These are phyloP conservation scores for Rhimphoctona megacephalus DNA, from an alignment of 2,888 invertebrate species.

Conservation along the genomic window DNA sequence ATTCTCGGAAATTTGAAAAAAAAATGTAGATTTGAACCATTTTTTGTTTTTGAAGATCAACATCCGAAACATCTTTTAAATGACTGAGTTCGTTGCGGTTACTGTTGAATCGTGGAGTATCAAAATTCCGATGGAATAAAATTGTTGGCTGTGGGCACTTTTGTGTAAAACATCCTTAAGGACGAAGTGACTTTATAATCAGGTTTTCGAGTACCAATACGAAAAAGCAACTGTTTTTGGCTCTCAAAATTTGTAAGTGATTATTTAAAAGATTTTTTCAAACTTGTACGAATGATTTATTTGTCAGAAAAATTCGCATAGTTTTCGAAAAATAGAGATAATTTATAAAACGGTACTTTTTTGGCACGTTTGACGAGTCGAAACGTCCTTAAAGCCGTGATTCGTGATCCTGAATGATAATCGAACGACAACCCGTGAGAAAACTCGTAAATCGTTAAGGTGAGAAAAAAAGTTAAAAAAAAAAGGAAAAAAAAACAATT, in stretches of 20 bases:
- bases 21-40: background rate
- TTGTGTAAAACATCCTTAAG: background rate
- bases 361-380: background rate
- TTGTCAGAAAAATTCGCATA: background rate
- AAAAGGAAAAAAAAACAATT: conserved; percentile 42
- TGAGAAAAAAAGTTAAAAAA: conserved; percentile 42
- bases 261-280: background rate
- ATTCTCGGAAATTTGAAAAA: background rate
- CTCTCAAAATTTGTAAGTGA: background rate
- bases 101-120: background rate
- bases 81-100: background rate
- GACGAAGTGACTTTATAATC: background rate
- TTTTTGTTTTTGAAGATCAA: background rate
- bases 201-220: background rate
- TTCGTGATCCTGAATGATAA: conserved; percentile 18
- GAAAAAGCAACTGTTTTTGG: background rate
- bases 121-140: background rate
- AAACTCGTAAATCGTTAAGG: conserved; percentile 49
- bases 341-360: background rate
- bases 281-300: background rate
- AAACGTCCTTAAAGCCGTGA: background rate
- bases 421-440: conserved; percentile 39
- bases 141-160: background rate
- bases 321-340: background rate
- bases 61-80: background rate